Evolutionary conservation across 2,888 invertebrate genomes (phyloP), one percentile per base, ranked within the genome.

Genomic region (Ryuthela nishihirai): DNA sequence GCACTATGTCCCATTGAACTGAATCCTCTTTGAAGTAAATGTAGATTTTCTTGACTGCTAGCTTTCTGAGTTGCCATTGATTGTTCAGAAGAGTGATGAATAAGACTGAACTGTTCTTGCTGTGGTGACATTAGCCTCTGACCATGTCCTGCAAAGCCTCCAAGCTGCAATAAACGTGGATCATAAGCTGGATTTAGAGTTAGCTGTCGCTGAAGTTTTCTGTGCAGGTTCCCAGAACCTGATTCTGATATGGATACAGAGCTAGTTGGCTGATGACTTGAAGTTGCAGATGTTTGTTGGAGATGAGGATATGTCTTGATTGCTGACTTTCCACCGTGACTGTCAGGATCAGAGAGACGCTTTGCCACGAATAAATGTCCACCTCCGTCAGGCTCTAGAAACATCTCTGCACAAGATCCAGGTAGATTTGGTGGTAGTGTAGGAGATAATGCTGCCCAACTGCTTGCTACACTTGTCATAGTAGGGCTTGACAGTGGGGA

Each of bases 111-210:
- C 6, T 43, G 39, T 43, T 53, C 56, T 35, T 39, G 42, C 3
- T 47, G 50, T 10, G 54, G 58, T 3, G 54, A 60, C 18, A 60
- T 18, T 23, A 56, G 29, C 20, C 49, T 41, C 10, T 45, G 54
- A 5, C 55, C 36, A 26, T 41, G 40, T 3, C 58, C 58, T 2
- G 47, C 44, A 21, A 49, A 58, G 10, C 60, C 52, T 21, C 55
- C 36, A 65, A 65, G 54, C 23, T 68, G 78, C 69, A 76, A 76
- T 45, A 85, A 75, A 54, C 89, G 77, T 4, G 88, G 85, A 76
- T 91, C 90, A 66, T 83, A 84, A 18, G 79, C 78, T 0, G 89
- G 89, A 75, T 89, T 88, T n/a, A 91, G 74, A 12, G 88, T 87
- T 40, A 88, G 76, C 71, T 89, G 88, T 4, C 90, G 79, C 65